A percentile compares a stretch with the other conserved stretches of the same genome.
Conservation (phyloP, 1,140 invertebrate species). For the Tribolium madens region DNA sequence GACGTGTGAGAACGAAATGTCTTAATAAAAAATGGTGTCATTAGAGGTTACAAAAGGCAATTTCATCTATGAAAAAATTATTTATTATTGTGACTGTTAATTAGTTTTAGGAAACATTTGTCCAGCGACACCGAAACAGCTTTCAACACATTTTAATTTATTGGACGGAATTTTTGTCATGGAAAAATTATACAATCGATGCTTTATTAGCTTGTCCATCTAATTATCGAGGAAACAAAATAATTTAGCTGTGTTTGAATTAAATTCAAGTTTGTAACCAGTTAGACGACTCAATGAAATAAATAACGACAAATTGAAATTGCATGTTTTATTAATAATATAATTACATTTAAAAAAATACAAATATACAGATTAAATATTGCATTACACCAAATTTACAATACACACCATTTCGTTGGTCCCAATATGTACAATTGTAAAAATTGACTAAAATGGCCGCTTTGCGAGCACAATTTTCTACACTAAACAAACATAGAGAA, state of each 20-base stretch:
- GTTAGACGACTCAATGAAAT: neutral
- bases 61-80: neutral
- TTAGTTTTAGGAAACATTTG: neutral
- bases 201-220: neutral
- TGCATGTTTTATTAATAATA: slow-evolving; percentile 49
- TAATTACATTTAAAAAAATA: slow-evolving; percentile 54
- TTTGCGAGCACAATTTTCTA: slow-evolving; percentile 49
- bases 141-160: neutral
- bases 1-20: neutral
- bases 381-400: slow-evolving; percentile 45
- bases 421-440: slow-evolving; percentile 53
- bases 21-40: neutral
- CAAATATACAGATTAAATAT: slow-evolving; percentile 57
- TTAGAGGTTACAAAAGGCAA: neutral
- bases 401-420: slow-evolving; percentile 51
- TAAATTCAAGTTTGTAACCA: too few relatives aligned
- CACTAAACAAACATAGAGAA: slow-evolving; percentile 30
- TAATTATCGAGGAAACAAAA: neutral
- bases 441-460: slow-evolving; percentile 49
- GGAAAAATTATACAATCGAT: neutral
- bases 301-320: neutral
- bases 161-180: neutral
- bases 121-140: neutral
- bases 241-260: neutral
- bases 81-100: neutral